A percentile compares a stretch with the other conserved stretches of the same genome.
phyloP scores from a whole-genome alignment of 2,113 vertebrate species.

The Gymnorhina tibicen region DNA sequence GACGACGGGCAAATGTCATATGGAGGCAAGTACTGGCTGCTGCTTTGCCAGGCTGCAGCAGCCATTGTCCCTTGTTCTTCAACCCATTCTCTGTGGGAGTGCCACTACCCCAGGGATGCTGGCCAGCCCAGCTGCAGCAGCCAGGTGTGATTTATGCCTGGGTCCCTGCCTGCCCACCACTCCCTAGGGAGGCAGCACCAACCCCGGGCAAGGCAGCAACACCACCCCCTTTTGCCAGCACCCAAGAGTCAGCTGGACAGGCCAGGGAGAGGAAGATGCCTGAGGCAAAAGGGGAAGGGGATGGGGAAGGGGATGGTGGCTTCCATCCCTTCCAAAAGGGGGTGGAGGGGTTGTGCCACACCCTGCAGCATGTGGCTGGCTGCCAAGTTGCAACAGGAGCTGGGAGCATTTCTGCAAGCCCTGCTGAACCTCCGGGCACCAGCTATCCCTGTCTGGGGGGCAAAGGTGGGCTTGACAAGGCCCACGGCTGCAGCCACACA shows the following conservation, averaged over 20 bases:
- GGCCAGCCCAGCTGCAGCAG: background rate
- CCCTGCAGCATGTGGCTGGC: background rate
- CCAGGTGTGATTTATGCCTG: background rate
- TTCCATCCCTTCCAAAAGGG: too few relatives aligned
- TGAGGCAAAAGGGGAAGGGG: accelerated
- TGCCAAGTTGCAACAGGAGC: background rate
- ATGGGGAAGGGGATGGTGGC: background rate
- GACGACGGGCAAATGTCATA: accelerated
- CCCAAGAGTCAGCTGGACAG: background rate
- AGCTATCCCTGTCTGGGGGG: background rate
- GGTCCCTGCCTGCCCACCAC: background rate
- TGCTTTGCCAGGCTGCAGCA: background rate
- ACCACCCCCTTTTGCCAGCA: background rate
- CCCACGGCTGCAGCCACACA: background rate
- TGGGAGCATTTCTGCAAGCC: background rate
- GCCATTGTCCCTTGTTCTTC: background rate
- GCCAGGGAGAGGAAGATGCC: accelerated
- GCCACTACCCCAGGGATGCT: background rate
- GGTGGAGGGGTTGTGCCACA: background rate
- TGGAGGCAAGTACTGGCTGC: background rate
- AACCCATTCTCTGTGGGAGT: background rate
- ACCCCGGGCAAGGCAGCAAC: accelerated
- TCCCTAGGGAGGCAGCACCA: accelerated
- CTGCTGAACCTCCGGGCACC: background rate
- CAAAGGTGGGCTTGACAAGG: background rate